These are phyloP conservation scores for Troides aeacus DNA, from an alignment of 2,888 invertebrate species.

Conservation along the genomic window DNA sequence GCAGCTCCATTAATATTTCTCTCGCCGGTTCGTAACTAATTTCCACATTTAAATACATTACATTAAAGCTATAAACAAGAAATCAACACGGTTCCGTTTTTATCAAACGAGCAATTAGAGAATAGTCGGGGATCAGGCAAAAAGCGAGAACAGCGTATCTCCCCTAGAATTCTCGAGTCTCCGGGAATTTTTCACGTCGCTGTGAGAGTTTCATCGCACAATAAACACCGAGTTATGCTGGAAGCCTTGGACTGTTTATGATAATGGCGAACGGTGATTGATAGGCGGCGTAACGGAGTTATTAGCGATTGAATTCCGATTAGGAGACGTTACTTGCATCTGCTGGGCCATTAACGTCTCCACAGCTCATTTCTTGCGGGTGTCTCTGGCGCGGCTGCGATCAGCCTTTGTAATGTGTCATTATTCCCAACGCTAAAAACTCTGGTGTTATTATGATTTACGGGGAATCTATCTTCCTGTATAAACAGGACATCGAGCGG, in stretches of 20 bases:
- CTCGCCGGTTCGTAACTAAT: constrained; percentile 16
- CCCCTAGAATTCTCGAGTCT: constrained; percentile 16
- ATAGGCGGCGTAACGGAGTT: constrained; percentile 29
- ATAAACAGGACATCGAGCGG: background rate
- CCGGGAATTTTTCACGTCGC: constrained; percentile 19
- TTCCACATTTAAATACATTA: constrained; percentile 18
- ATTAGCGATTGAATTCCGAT: constrained; percentile 30
- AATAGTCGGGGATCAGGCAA: constrained; percentile 5
- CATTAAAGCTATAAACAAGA: constrained; percentile 14
- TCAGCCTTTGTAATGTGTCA: constrained; percentile 5
- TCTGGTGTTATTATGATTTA: constrained; percentile 9
- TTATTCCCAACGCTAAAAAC: constrained; percentile 18
- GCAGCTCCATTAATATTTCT: constrained; percentile 14
- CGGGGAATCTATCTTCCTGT: background rate
- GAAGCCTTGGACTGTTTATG: constrained; percentile 23
- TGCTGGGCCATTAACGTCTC: constrained; percentile 12
- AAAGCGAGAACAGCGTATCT: constrained; percentile 24
- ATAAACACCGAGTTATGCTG: constrained; percentile 24
- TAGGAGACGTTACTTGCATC: constrained; percentile 21
- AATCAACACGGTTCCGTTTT: constrained; percentile 15
- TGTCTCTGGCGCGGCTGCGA: constrained; percentile 3
- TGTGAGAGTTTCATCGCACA: constrained; percentile 18
- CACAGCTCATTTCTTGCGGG: constrained; percentile 18
- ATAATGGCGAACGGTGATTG: constrained; percentile 21
- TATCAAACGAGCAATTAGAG: constrained; percentile 24